Conservation (phyloP, 2,888 invertebrate genomes). For the Byasa hedistus region DNA sequence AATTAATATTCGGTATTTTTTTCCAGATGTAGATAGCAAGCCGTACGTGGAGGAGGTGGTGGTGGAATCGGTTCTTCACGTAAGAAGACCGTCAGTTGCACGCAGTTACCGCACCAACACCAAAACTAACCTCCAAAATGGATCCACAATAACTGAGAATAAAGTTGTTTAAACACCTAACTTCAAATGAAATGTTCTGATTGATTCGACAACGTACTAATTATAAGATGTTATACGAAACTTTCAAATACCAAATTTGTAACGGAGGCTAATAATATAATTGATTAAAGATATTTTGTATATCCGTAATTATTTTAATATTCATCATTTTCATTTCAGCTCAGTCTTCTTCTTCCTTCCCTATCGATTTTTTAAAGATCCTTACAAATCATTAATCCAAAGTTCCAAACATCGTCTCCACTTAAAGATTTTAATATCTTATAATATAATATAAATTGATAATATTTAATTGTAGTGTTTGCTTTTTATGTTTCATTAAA, state of each 20-base stretch:
- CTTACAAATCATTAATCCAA: too few relatives aligned
- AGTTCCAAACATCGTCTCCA: too few relatives aligned
- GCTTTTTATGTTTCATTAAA: too few relatives aligned
- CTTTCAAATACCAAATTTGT: background rate
- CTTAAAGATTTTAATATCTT: too few relatives aligned
- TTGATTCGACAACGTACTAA: too few relatives aligned
- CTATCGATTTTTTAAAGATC: too few relatives aligned
- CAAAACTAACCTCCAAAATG: slow-evolving; percentile 56
- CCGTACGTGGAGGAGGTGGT: slow-evolving; percentile 72
- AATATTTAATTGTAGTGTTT: too few relatives aligned
- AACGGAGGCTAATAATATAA: background rate
- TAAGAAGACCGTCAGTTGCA: slow-evolving; percentile 52
- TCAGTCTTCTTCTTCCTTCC: too few relatives aligned
- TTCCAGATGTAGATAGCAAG: slow-evolving; percentile 57
- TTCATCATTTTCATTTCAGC: too few relatives aligned
- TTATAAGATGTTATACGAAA: background rate
- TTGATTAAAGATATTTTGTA: background rate
- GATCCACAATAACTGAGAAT: slow-evolving; percentile 57
- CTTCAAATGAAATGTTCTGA: background rate
- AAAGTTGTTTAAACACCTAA: slow-evolving; percentile 37
- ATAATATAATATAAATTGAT: too few relatives aligned
- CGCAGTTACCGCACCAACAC: slow-evolving; percentile 62
- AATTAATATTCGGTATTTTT: too few relatives aligned
- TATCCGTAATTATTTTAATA: background rate
- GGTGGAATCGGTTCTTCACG: slow-evolving; percentile 67